phyloP scores from a whole-genome alignment of 2,888 invertebrate genomes.

The Sialis lutaria region DNA sequence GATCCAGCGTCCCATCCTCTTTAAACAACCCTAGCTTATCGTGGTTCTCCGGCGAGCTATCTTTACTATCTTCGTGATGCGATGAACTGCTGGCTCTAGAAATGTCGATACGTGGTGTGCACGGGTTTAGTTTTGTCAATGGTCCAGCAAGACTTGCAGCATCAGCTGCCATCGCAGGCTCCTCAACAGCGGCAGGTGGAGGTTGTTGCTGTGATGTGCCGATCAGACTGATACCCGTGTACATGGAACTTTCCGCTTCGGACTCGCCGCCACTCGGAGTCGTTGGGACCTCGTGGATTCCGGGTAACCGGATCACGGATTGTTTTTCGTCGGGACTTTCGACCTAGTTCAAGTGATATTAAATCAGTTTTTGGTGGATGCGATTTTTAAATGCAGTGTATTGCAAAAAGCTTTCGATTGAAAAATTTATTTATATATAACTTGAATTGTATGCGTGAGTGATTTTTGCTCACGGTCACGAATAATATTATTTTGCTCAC shows the following conservation, averaged over 20 bases:
- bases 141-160: conserved; percentile 12
- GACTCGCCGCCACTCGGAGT: conserved; percentile 9
- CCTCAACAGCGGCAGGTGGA: conserved; percentile 16
- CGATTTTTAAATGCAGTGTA: neutral
- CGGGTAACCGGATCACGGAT: conserved; percentile 31
- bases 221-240: conserved; percentile 21
- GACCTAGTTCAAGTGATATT: conserved; percentile 21
- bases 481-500: too few species aligned
- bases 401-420: neutral
- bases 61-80: conserved; percentile 66
- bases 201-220: conserved; percentile 13
- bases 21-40: conserved; percentile 34
- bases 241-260: conserved; percentile 7
- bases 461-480: too few species aligned
- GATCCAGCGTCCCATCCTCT: conserved; percentile 67
- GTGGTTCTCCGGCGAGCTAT: conserved; percentile 58
- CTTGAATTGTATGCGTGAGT: too few species aligned
- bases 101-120: conserved; percentile 74
- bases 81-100: conserved; percentile 78
- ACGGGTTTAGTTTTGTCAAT: conserved; percentile 32
- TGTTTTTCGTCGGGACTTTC: conserved; percentile 35
- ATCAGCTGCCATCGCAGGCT: conserved; percentile 15
- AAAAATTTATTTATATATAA: too few species aligned
- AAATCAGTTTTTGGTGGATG: neutral
- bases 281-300: conserved; percentile 32